These are phyloP conservation scores for Acrocyrtus sp. DNA, from an alignment of 2,888 invertebrate genomes.

Conservation along the genomic window DNA sequence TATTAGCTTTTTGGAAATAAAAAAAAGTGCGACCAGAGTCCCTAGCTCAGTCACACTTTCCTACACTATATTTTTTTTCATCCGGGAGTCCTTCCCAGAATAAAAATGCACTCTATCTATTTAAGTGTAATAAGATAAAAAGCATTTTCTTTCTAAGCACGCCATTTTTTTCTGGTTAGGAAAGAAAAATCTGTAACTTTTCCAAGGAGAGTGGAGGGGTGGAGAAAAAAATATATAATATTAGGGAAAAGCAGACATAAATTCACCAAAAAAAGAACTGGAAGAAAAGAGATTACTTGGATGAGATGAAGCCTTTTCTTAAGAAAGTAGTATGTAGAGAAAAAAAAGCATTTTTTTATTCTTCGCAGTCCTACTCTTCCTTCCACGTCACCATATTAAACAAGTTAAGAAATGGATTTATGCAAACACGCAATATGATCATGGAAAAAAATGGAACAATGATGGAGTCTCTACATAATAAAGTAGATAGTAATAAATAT, in stretches of 20 bases:
- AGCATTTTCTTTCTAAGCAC: not conserved
- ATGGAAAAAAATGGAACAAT: conserved; percentile 7
- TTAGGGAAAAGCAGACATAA: not conserved
- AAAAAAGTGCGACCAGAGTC: too few species aligned
- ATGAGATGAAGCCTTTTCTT: conserved; percentile 14
- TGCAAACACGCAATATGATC: conserved; percentile 26
- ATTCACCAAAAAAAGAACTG: not conserved
- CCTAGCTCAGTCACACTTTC: too few species aligned
- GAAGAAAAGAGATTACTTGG: not conserved
- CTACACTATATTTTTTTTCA: too few species aligned
- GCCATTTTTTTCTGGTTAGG: conserved; percentile 9
- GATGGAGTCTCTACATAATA: conserved; percentile 2
- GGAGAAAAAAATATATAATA: too few species aligned
- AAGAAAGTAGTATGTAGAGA: too few species aligned
- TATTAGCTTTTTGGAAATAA: not conserved
- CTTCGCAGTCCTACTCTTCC: too few species aligned
- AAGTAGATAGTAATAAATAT: too few species aligned
- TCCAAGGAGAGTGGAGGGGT: conserved; percentile 6
- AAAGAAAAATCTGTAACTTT: not conserved
- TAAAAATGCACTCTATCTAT: conserved; percentile 27
- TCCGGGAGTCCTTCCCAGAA: conserved; percentile 4
- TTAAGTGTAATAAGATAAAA: conserved; percentile 26
- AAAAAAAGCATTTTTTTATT: too few species aligned
- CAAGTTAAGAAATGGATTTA: not conserved
- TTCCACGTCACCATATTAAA: not conserved